Conservation (phyloP, 2,797 vertebrate genomes). For the Cirrhinus molitorella region DNA sequence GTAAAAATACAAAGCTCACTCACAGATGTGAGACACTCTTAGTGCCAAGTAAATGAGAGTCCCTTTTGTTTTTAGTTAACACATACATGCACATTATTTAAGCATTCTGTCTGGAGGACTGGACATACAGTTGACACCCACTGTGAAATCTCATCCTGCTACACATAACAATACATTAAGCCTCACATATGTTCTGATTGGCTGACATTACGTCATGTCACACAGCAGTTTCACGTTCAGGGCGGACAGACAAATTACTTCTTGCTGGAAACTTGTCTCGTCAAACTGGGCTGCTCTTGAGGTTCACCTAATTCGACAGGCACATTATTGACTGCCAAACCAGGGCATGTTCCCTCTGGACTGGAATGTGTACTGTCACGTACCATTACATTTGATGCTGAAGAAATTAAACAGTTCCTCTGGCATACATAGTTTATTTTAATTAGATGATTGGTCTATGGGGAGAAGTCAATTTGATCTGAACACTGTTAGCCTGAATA, state of each 20-base stretch:
- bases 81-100: constrained; percentile 18
- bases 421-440: neutral
- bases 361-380: constrained; percentile 5
- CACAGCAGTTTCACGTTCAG: neutral
- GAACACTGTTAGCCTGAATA: constrained; percentile 3
- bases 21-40: constrained; percentile 48
- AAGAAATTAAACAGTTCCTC: constrained; percentile 11
- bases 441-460: neutral
- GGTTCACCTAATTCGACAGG: neutral
- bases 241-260: neutral
- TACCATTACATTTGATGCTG: neutral
- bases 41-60: constrained; percentile 31
- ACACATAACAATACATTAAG: neutral
- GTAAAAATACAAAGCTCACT: constrained; percentile 16
- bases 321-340: constrained; percentile 3
- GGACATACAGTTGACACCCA: neutral
- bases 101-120: neutral
- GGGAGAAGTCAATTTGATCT: neutral
- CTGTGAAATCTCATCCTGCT: neutral
- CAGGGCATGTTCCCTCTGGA: constrained; percentile 6
- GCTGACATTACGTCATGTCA: neutral
- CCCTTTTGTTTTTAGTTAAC: constrained; percentile 19
- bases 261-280: neutral
- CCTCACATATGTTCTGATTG: neutral
- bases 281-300: neutral